Conservation (phyloP, 2,797 vertebrate genomes). For the Onychomys leucogaster region DNA sequence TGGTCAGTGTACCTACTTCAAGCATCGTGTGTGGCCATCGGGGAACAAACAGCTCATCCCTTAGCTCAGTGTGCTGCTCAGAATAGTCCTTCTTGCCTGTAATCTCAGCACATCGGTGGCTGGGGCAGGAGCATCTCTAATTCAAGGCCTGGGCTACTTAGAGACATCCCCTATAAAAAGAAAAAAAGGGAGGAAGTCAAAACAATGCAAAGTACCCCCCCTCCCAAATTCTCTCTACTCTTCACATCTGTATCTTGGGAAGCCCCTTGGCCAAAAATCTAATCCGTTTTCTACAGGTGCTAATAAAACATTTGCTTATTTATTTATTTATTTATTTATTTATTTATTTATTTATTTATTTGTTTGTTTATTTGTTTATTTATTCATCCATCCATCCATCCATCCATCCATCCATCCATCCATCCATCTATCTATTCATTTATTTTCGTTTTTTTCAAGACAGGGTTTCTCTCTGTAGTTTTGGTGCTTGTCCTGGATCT, state of each 20-base stretch:
- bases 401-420: too few relatives aligned
- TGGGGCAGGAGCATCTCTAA: background rate
- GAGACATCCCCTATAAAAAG: background rate
- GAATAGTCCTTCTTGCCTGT: background rate
- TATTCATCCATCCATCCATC: too few relatives aligned
- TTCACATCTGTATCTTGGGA: background rate
- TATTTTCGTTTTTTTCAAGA: too few relatives aligned
- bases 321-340: too few relatives aligned
- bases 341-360: too few relatives aligned
- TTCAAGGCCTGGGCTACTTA: background rate
- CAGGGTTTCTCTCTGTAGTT: too few relatives aligned
- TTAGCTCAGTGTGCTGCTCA: background rate
- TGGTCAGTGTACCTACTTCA: background rate
- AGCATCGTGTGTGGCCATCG: background rate
- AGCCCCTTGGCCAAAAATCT: background rate
- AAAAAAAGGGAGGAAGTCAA: background rate
- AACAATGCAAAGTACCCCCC: background rate
- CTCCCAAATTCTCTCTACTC: background rate
- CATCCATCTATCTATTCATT: too few relatives aligned
- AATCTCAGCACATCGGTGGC: background rate
- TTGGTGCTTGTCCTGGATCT: too few relatives aligned
- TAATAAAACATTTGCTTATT: background rate
- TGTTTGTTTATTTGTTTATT: too few relatives aligned
- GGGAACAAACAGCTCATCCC: background rate
- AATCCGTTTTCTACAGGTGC: background rate